Percentiles rank a stretch among this genome's conserved stretches.
These are phyloP conservation scores for Drosophila engyochracea DNA, from an alignment of 2,888 invertebrate species.

Conservation along the genomic window DNA sequence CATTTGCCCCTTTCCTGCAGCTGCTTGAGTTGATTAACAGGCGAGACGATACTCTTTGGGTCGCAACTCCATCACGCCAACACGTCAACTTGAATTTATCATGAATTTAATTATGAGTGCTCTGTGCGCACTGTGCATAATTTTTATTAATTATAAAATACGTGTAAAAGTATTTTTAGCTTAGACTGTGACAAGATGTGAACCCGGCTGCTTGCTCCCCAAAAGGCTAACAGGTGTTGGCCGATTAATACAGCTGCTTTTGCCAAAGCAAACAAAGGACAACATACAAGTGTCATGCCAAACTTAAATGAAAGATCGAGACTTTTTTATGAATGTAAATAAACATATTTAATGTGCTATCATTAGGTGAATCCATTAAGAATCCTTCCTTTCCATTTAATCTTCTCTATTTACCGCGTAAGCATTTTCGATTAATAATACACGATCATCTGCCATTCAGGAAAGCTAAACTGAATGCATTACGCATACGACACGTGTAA, in stretches of 20 bases:
- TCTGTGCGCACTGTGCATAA: conserved; percentile 28
- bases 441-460: conserved; percentile 23
- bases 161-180: conserved; percentile 12
- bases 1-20: conserved; percentile 22
- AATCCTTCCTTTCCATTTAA: background rate
- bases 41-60: conserved; percentile 38
- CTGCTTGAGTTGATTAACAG: conserved; percentile 73
- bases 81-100: conserved; percentile 55
- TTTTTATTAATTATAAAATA: conserved; percentile 47
- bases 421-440: conserved; percentile 57
- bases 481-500: conserved; percentile 58
- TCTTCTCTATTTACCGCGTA: background rate
- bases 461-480: conserved; percentile 36
- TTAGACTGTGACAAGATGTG: background rate
- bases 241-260: background rate
- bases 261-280: background rate
- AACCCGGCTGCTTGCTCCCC: background rate
- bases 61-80: conserved; percentile 28
- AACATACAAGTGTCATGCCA: no score
- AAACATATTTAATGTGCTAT: background rate
- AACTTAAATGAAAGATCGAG: background rate
- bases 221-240: conserved; percentile 23
- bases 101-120: conserved; percentile 64
- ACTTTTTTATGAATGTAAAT: background rate
- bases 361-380: background rate